Base-by-base conservation (phyloP, 2,113 vertebrate species). In the Ageneiosus marmoratus region DNA sequence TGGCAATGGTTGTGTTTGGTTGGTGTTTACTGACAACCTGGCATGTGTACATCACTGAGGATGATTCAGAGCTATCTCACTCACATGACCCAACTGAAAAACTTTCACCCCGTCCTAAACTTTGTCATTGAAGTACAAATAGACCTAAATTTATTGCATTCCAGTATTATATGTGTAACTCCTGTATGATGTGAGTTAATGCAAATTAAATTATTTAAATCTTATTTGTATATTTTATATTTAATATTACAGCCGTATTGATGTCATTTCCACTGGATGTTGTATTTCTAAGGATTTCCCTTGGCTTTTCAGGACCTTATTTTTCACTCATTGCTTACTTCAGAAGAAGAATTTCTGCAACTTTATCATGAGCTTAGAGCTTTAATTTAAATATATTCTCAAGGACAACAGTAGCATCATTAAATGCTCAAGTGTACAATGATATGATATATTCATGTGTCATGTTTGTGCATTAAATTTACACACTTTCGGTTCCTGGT, bases 21-120 rank as follows among this genome's bases (percentile, higher is more conserved):
- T 81, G 72, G 56, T 85, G 81, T 87, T 87, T 83, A 65, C 65
- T 86, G 77, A 63, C 75, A 83, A 83, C 85, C 56, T 80, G 83
- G 81, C 74, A 69, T 20, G 29, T 83, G 58, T 48, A 29, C 51
- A 60, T 72, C 63, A 72, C 51, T 34, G 53, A 48, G 82, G 63
- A 79, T 83, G 51, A 79, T 70, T 67, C 48, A 58, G 32, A 70
- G 67, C 53, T 81, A 73, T 82, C 69, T 82, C 55, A 60, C 18
- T 70, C 3, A 11, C 37, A 70, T 83, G 82, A 83, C 51, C n/a
- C 70, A 83, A 48, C 37, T 70, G 4, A 44, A 58, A 70, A 70
- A 44, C 24, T 27, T 48, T 34, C 29, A 32, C 18, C 34, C 41
- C 12, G 27, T 34, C 22, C 32, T 29, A 82, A 53, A 12, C 58